Base-by-base conservation (phyloP, 2,113 vertebrate genomes). In the Conger conger region DNA sequence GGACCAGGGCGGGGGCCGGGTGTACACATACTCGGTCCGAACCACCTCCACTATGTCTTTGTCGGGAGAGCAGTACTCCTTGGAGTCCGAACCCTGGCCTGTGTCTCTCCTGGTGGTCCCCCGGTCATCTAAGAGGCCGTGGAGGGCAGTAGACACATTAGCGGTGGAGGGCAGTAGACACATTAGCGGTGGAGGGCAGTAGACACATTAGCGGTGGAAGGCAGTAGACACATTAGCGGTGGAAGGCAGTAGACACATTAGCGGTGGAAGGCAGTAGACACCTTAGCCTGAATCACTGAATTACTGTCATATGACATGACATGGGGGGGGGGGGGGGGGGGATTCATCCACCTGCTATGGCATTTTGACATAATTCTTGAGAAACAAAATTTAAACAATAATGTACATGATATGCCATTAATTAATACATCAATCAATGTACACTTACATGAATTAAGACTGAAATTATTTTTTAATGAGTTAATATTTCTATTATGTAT, bases 21-120 rank as follows among this genome's bases (percentile, higher is more conserved):
- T 94, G 86, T 97, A 96, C 36, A 95, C 89, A 18, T 94, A 95
- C 85, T 92, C 87, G 0, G 89, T 98, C 88, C 96, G 96, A 50
- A 96, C 95, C 92, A 97, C 96, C 93, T 97, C 96, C 91, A 96
- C 95, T 1, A 96, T 96, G 91, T 96, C 95, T 38, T 93, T 94
- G 87, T 95, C 94, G 0, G 94, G 93, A 40, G 96, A 92, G 91
- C 97, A 97, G 88, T 95, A 95, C 84, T 97, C 96, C 91, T 95
- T 96, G 90, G 95, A 92, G 90, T 95, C 94, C 1, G 93, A 89
- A 76, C 96, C 94, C 36, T 93, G 94, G 16, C 91, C 88, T 17
- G 93, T 90, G 87, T 93, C 94, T 73, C 94, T 94, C 86, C 92
- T 93, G 82, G 94, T 90, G 35, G 94, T 94, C 36, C 88, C 91